Conservation (phyloP, 1,140 invertebrate species). For the Macrotrachela quadricornifera region DNA sequence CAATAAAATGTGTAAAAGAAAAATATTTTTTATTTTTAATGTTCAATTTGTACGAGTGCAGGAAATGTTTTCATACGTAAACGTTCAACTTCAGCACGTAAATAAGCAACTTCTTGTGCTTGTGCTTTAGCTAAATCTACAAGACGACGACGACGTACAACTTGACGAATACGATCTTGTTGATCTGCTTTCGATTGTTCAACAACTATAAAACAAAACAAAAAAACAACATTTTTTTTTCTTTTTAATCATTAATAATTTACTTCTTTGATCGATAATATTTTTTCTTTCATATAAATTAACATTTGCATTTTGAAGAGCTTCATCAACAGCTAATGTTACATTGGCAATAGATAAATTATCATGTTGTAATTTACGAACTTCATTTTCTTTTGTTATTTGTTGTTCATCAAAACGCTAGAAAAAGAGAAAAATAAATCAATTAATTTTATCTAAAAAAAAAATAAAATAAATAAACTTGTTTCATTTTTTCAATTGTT, state of each 20-base stretch:
- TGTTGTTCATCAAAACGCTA: too few species aligned
- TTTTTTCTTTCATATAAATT: conserved; percentile 25
- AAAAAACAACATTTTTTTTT: too few species aligned
- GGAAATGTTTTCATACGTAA: conserved; percentile 31
- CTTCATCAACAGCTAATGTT: conserved; percentile 17
- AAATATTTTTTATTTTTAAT: too few species aligned
- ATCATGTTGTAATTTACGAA: too few species aligned
- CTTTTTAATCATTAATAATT: background rate
- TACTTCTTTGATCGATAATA: conserved; percentile 27
- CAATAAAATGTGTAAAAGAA: too few species aligned
- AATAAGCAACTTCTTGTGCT: conserved; percentile 29
- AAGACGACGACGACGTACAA: conserved; percentile 26
- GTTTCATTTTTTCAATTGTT: too few species aligned
- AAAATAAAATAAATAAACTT: too few species aligned
- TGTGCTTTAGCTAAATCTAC: conserved; percentile 31
- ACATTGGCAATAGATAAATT: conserved; percentile 10
- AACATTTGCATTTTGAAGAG: conserved; percentile 26
- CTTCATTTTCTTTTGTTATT: too few species aligned
- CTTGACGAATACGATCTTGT: conserved; percentile 23
- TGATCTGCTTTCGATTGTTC: conserved; percentile 14
- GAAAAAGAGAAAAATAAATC: too few species aligned
- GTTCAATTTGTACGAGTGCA: conserved; percentile 13
- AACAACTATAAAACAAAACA: conserved; percentile 16
- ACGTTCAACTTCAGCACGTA: conserved; percentile 28
- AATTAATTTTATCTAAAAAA: too few species aligned